phyloP scores from a whole-genome alignment of 2,888 invertebrate species.

The Patella caerulea region DNA sequence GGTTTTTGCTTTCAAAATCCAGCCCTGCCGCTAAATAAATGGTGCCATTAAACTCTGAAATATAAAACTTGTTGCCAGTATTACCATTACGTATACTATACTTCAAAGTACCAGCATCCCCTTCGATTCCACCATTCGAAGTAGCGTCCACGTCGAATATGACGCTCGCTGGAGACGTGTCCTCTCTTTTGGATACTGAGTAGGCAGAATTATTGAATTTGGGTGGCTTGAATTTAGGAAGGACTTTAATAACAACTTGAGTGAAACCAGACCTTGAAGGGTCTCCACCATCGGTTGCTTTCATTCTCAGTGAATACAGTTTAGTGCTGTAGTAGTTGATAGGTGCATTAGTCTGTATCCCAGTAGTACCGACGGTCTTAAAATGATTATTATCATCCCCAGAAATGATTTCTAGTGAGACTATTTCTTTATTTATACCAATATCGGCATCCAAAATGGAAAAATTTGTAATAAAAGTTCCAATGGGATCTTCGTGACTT shows the following conservation, averaged over 20 bases:
- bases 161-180: constrained; percentile 31
- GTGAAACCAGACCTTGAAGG: constrained; percentile 37
- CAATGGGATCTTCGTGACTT: constrained; percentile 89
- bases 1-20: constrained; percentile 40
- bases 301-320: constrained; percentile 42
- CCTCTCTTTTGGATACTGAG: constrained; percentile 39
- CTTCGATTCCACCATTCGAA: constrained; percentile 42
- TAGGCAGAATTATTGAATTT: constrained; percentile 29
- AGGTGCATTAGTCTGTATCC: constrained; percentile 33
- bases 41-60: constrained; percentile 45
- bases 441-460: constrained; percentile 87
- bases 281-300: constrained; percentile 42
- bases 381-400: constrained; percentile 49
- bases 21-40: constrained; percentile 39
- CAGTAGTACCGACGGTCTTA: constrained; percentile 23
- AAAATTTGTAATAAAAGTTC: constrained; percentile 86
- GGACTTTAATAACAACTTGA: constrained; percentile 43
- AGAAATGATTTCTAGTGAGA: constrained; percentile 78
- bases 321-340: constrained; percentile 42
- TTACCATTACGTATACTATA: constrained; percentile 47
- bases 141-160: constrained; percentile 51
- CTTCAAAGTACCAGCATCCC: constrained; percentile 30
- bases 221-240: constrained; percentile 39
- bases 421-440: constrained; percentile 84
- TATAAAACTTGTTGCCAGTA: constrained; percentile 34